Percentiles rank a stretch among this genome's conserved stretches.
These are phyloP conservation scores for Hippopotamus amphibius DNA, from an alignment of 2,113 vertebrate genomes.

Conservation along the genomic window DNA sequence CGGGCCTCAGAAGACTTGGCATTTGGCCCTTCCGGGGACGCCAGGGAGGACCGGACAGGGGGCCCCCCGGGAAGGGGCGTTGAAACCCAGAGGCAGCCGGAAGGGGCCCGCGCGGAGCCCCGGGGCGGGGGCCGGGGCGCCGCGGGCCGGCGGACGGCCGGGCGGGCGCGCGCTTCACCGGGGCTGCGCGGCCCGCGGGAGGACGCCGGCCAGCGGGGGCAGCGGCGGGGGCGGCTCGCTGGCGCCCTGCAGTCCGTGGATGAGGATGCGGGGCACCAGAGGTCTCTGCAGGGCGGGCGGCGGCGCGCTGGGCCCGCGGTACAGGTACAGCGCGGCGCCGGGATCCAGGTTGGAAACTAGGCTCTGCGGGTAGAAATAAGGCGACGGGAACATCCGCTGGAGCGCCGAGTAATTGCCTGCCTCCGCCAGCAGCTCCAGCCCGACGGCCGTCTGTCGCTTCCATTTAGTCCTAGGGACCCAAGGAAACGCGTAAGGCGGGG, in stretches of 20 bases:
- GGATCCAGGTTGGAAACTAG: slow-evolving; percentile 97
- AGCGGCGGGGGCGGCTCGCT: slow-evolving; percentile 94
- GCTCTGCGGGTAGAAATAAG: slow-evolving; percentile 98
- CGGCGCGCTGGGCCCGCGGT: slow-evolving; percentile 95
- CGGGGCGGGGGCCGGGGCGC: not conserved
- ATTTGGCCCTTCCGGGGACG: not conserved
- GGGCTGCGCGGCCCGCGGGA: slow-evolving; percentile 93
- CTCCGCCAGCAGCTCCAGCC: slow-evolving; percentile 96
- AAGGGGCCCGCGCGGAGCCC: not conserved
- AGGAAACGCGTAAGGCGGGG: not conserved
- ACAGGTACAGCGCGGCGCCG: slow-evolving; percentile 96
- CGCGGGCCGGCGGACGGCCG: not conserved
- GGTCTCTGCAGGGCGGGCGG: slow-evolving; percentile 96
- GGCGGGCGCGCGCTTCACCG: slow-evolving; percentile 89
- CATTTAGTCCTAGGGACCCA: slow-evolving; percentile 93
- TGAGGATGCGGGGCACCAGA: slow-evolving; percentile 96
- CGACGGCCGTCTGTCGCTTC: slow-evolving; percentile 98
- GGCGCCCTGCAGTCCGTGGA: slow-evolving; percentile 96
- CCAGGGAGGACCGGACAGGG: not conserved
- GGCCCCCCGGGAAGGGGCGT: not conserved
- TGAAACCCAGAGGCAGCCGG: not conserved
- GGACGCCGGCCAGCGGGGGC: slow-evolving; percentile 93
- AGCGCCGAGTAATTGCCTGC: slow-evolving; percentile 98
- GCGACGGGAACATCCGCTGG: slow-evolving; percentile 98
- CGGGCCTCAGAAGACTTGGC: slow-evolving; percentile 55